Conservation (phyloP, 2,797 vertebrate genomes). For the Eospalax fontanierii region DNA sequence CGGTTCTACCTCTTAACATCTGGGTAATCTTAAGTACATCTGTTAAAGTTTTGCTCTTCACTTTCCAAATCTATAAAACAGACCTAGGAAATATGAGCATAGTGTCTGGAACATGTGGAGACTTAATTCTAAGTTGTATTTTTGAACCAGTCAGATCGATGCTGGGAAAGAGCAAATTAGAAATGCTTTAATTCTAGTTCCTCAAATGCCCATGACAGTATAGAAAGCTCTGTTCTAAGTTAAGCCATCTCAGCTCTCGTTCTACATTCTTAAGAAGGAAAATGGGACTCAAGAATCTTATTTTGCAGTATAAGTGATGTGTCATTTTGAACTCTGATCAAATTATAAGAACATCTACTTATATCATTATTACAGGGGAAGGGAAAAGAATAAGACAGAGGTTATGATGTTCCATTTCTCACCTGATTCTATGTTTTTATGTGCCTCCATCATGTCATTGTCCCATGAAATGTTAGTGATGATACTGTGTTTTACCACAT, state of each 20-base stretch:
- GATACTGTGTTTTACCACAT: not conserved
- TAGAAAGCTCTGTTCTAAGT: not conserved
- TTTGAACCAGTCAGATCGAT: not conserved
- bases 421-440: not conserved
- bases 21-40: not conserved
- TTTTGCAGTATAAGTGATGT: not conserved
- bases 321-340: slow-evolving; percentile 4
- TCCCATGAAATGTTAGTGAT: not conserved
- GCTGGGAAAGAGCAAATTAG: not conserved
- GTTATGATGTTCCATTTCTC: not conserved
- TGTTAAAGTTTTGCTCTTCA: not conserved
- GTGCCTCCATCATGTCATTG: not conserved
- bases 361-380: not conserved
- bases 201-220: not conserved
- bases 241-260: not conserved
- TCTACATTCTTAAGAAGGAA: slow-evolving; percentile 16
- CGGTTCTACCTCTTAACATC: not conserved
- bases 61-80: slow-evolving; percentile 25
- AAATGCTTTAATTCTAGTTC: not conserved
- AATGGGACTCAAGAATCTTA: slow-evolving; percentile 3
- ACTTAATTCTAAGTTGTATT: not conserved
- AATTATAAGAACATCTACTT: slow-evolving; percentile 24
- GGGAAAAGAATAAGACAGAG: rapidly evolving
- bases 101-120: not conserved
- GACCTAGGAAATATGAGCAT: not conserved